Evolutionary conservation across 2,888 invertebrate genomes (phyloP).

Genomic region (Phragmatobia fuliginosa): DNA sequence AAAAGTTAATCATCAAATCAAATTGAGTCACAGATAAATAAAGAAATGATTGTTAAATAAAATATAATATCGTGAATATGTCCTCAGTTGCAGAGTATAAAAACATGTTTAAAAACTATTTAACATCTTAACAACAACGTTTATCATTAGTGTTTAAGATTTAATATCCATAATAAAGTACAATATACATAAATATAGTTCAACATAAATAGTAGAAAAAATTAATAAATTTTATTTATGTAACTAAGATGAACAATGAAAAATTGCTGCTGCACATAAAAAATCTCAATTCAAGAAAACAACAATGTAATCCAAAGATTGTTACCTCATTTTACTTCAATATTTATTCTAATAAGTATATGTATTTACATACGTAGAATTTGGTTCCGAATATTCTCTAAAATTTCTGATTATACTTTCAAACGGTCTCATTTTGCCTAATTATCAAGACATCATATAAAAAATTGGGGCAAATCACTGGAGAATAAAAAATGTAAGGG

Average conservation of each 20-base stretch:
- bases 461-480: conserved; percentile 3
- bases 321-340: not conserved
- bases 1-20: too few relatives aligned
- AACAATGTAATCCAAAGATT: not conserved
- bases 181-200: too few relatives aligned
- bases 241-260: not conserved
- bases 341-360: not conserved
- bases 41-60: too few relatives aligned
- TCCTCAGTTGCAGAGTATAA: too few relatives aligned
- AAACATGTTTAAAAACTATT: too few relatives aligned
- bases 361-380: not conserved
- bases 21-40: too few relatives aligned
- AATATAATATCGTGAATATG: too few relatives aligned
- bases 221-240: too few relatives aligned
- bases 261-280: not conserved
- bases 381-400: not conserved
- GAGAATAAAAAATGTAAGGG: conserved; percentile 25
- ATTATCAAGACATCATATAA: conserved; percentile 12
- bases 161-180: not conserved
- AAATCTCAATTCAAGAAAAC: not conserved
- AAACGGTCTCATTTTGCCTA: conserved; percentile 19
- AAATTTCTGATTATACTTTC: not conserved
- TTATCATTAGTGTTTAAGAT: not conserved
- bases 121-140: not conserved
- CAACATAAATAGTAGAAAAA: too few relatives aligned